phyloP scores from a whole-genome alignment of 1,140 invertebrate species.

The Neuroterus valhalla region DNA sequence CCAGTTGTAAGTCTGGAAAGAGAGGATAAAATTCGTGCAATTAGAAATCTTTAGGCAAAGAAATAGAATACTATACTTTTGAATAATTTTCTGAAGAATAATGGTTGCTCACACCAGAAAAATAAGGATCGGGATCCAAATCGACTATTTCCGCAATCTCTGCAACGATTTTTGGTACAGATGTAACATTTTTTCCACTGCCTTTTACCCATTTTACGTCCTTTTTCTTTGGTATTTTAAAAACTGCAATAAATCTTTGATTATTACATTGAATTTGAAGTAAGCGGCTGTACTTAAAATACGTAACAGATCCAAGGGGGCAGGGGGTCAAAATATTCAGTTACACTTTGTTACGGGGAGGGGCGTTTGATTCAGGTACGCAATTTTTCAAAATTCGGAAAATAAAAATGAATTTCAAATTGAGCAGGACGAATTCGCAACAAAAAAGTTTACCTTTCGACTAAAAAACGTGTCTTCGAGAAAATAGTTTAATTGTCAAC shows the following conservation, averaged over 20 bases:
- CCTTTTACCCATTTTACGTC: slow-evolving; percentile 51
- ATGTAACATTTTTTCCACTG: slow-evolving; percentile 33
- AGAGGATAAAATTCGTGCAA: slow-evolving; percentile 35
- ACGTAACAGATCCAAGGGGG: too few species aligned
- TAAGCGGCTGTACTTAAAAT: too few species aligned
- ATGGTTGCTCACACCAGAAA: slow-evolving; percentile 60
- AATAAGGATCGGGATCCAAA: slow-evolving; percentile 70
- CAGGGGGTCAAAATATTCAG: too few species aligned
- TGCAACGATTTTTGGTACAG: slow-evolving; percentile 62
- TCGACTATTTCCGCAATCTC: slow-evolving; percentile 65
- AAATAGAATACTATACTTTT: background rate
- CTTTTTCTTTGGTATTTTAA: slow-evolving; percentile 46
- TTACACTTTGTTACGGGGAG: too few species aligned
- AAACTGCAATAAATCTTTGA: slow-evolving; percentile 33
- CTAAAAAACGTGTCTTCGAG: too few species aligned
- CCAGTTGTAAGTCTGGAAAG: slow-evolving; percentile 69
- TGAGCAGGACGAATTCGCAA: too few species aligned
- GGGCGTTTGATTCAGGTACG: too few species aligned
- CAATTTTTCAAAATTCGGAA: too few species aligned
- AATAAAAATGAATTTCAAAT: too few species aligned
- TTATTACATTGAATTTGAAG: slow-evolving; percentile 31
- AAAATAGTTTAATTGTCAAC: too few species aligned
- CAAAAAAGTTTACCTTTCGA: too few species aligned
- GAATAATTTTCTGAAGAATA: background rate
- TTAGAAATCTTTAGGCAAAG: slow-evolving; percentile 3